phyloP scores from a whole-genome alignment of 2,888 invertebrate genomes.

The Agrotis exclamationis region DNA sequence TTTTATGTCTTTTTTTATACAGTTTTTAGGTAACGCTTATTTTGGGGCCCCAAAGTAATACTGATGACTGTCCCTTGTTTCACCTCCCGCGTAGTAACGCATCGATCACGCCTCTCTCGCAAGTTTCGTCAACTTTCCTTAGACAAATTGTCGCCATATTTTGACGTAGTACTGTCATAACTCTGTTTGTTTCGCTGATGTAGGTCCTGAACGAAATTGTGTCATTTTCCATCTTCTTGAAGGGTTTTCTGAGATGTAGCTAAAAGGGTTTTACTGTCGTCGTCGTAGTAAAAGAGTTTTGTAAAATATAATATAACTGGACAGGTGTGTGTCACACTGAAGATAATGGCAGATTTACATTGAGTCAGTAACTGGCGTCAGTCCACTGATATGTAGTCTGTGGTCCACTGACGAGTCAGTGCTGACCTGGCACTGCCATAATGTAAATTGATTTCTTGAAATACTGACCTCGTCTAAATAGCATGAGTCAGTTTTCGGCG shows the following conservation, averaged over 20 bases:
- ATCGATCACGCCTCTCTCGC: slow-evolving; percentile 69
- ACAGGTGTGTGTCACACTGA: too few species aligned
- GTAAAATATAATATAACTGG: too few species aligned
- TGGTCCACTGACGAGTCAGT: too few species aligned
- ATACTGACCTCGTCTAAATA: too few species aligned
- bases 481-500: too few species aligned
- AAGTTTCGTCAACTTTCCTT: slow-evolving; percentile 50
- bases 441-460: too few species aligned
- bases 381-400: too few species aligned
- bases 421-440: too few species aligned
- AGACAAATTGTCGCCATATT: slow-evolving; percentile 52
- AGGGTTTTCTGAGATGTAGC: slow-evolving; percentile 28
- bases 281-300: not conserved
- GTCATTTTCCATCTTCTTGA: slow-evolving; percentile 16
- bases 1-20: too few species aligned
- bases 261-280: slow-evolving; percentile 14
- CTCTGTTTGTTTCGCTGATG: slow-evolving; percentile 56
- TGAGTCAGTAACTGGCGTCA: too few species aligned
- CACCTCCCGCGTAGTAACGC: slow-evolving; percentile 71
- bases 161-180: slow-evolving; percentile 50
- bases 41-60: slow-evolving; percentile 59
- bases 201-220: slow-evolving; percentile 35
- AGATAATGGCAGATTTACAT: too few species aligned
- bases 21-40: too few species aligned
- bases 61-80: slow-evolving; percentile 73